Base-by-base conservation (phyloP, 2,888 invertebrate species). In the Drosophila austrosaltans region DNA sequence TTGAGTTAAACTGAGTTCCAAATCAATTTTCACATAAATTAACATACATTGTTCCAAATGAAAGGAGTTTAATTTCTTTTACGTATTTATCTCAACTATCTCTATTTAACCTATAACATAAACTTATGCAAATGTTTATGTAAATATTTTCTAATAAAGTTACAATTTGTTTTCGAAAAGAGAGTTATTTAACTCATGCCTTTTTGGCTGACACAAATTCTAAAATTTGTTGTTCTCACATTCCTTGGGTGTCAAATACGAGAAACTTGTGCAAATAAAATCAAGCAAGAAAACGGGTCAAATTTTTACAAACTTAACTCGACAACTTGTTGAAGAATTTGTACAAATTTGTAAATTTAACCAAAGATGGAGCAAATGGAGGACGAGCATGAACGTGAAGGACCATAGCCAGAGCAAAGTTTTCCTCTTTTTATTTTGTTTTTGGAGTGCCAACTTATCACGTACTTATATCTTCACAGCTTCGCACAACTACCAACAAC, bases 291-390 rank as follows among this genome's bases (percentile, higher is more conserved):
- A 48, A 22, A 48, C 12, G 48, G 25, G 30, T 28, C 54, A 30
- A 54, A 54, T 30, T 30, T 2, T 54, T 1, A 7, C 16, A 16
- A 30, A 48, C 48, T 16, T 16, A 16, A 48, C 22, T 48, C 22
- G 25, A 16, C 48, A 48, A 48, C 48, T 48, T 48, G 48, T 48
- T 48, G 48, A 48, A 48, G 10, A 58, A 36, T 36, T 56, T 32
- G 20, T 58, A 59, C 40, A 59, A 48, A 39, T 42, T 59, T 59
- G 58, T 59, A 59, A 59, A 42, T 59, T 59, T 59, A 59, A 59
- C 12, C 58, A 40, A 58, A 25, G 25, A 25, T n/a, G 7, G n/a
- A 22, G 22, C 8, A 22, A 22, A 3, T 40, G 40, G 3, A 28
- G 2, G 16, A 42, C 5, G 20, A 25, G 22, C 36, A 44, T 20